Percentiles rank a stretch among this genome's conserved stretches.
Evolutionary conservation across 2,888 invertebrate species (phyloP).

Genomic region (Mythimna lalbum): DNA sequence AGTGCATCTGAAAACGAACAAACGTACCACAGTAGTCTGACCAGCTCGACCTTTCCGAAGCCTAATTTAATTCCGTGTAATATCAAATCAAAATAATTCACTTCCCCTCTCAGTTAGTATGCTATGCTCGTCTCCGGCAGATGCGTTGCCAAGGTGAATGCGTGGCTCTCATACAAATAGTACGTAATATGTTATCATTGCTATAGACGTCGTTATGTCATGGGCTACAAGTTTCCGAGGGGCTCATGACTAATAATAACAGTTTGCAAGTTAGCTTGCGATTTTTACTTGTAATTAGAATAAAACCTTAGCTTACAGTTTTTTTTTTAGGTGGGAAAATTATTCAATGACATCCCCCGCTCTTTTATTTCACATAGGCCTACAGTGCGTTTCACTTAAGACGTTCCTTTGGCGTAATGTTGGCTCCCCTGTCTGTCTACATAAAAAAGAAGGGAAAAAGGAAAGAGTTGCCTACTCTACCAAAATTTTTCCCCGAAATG

Average conservation of each 20-base stretch:
- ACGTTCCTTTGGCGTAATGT: too few species aligned
- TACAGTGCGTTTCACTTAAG: too few species aligned
- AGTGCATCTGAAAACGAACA: neutral
- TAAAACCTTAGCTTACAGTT: too few species aligned
- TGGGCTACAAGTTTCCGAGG: neutral
- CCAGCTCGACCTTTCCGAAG: slow-evolving; percentile 13
- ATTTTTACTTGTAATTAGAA: too few species aligned
- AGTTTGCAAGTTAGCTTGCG: neutral
- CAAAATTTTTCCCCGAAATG: too few species aligned
- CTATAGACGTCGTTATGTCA: slow-evolving; percentile 37
- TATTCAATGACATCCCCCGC: too few species aligned
- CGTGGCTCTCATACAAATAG: slow-evolving; percentile 40
- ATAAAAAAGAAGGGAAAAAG: too few species aligned
- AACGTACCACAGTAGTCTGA: neutral
- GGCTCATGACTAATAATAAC: neutral
- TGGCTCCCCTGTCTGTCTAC: too few species aligned
- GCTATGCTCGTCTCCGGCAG: slow-evolving; percentile 22
- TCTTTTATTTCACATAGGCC: too few species aligned
- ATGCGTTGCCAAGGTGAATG: slow-evolving; percentile 40
- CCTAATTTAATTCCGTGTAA: slow-evolving; percentile 35
- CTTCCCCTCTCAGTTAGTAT: slow-evolving; percentile 55
- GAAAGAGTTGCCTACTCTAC: too few species aligned
- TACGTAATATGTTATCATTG: slow-evolving; percentile 28
- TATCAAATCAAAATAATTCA: slow-evolving; percentile 19
- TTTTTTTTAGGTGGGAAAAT: too few species aligned